Evolutionary conservation across 2,113 vertebrate species (phyloP).

Genomic region (Cyprinodon tularosa): DNA sequence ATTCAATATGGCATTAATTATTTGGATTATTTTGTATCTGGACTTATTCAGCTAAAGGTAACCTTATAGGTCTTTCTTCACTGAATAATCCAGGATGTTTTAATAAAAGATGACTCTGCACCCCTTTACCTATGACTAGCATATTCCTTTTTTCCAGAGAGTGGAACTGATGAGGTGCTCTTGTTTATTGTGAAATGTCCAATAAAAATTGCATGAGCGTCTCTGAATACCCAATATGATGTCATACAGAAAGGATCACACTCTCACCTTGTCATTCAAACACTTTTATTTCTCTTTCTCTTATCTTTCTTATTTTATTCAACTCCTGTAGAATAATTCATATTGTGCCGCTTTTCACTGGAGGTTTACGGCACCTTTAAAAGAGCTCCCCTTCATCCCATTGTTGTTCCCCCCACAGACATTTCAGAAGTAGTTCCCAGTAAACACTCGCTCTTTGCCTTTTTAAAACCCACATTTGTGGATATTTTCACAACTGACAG

Average conservation of each 20-base stretch:
- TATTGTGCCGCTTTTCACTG: background rate
- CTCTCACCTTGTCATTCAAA: background rate
- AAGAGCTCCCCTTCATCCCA: background rate
- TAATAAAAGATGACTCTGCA: background rate
- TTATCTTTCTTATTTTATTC: background rate
- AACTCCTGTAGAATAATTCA: background rate
- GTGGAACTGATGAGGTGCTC: background rate
- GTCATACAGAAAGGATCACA: background rate
- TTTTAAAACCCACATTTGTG: background rate
- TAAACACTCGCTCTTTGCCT: background rate
- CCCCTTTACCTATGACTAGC: background rate
- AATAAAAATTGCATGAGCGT: background rate
- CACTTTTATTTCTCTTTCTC: background rate
- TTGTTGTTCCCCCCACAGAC: background rate
- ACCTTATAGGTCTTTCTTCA: background rate
- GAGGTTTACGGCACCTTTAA: background rate
- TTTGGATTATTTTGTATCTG: background rate
- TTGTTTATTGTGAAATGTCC: background rate
- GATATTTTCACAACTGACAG: slow-evolving; percentile 1
- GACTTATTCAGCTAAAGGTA: background rate
- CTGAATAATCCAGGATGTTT: background rate
- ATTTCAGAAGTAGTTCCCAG: background rate
- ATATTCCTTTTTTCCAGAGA: background rate
- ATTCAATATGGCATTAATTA: no score
- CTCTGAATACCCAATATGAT: background rate